phyloP scores from a whole-genome alignment of 2,797 vertebrate species.

The Malacoctenus gilli region DNA sequence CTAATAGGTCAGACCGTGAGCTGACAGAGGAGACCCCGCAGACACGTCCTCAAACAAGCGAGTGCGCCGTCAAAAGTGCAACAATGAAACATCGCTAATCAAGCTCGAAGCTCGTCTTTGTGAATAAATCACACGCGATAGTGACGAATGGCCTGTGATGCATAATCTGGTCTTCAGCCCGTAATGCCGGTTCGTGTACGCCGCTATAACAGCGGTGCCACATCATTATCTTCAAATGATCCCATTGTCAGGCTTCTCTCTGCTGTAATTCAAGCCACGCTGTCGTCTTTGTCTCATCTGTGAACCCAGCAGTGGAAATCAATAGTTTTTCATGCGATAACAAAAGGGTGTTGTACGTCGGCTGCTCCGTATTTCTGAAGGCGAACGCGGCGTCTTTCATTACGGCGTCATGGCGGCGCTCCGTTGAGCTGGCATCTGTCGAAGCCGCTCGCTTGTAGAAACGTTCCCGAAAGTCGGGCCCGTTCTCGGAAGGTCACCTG shows the following conservation, averaged over 20 bases:
- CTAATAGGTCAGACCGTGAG: constrained; percentile 1
- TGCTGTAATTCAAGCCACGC: constrained; percentile 42
- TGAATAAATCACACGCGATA: constrained; percentile 37
- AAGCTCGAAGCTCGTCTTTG: constrained; percentile 11
- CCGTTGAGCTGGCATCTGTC: constrained; percentile 15
- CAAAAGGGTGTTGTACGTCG: constrained; percentile 40
- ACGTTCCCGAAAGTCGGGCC: constrained; percentile 2
- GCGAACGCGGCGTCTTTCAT: constrained; percentile 31
- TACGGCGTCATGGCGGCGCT: not conserved
- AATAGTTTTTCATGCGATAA: constrained; percentile 55
- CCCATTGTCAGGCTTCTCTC: constrained; percentile 43
- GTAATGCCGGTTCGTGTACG: constrained; percentile 43
- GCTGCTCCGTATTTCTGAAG: constrained; percentile 15
- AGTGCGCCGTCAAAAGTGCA: not conserved
- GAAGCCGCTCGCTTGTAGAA: constrained; percentile 1
- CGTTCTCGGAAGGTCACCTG: constrained; percentile 45
- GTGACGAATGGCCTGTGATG: constrained; percentile 16
- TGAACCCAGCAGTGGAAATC: constrained; percentile 58
- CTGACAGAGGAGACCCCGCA: not conserved
- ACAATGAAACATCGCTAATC: constrained; percentile 34
- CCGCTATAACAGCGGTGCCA: constrained; percentile 39
- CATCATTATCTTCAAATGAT: constrained; percentile 51
- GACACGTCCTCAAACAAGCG: constrained; percentile 3
- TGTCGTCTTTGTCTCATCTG: constrained; percentile 45
- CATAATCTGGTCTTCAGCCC: constrained; percentile 51